phyloP scores from a whole-genome alignment of 1,140 invertebrate genomes.

The Sogatella furcifera region DNA sequence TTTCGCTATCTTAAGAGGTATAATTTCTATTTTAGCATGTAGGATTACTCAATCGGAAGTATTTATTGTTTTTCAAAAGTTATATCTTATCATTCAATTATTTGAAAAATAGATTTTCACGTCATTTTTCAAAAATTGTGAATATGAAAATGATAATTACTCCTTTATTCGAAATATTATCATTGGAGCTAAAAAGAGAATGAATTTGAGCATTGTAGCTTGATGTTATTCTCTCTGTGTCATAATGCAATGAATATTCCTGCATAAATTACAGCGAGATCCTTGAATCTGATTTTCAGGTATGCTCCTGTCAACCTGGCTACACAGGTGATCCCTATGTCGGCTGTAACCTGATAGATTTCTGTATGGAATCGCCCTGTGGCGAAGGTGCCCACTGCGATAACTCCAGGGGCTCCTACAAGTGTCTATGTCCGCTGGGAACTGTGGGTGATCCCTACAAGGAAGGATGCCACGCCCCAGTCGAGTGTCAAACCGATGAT shows the following conservation, averaged over 20 bases:
- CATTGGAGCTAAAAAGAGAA: no score
- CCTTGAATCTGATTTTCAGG: constrained; percentile 19
- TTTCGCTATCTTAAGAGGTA: no score
- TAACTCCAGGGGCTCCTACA: constrained; percentile 69
- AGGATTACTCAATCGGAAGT: neutral
- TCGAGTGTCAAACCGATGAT: constrained; percentile 61
- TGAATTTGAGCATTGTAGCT: no score
- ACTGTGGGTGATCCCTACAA: constrained; percentile 73
- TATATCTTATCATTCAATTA: neutral
- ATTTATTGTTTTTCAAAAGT: neutral
- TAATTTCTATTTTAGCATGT: no score
- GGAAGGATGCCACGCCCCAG: constrained; percentile 61
- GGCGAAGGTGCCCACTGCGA: constrained; percentile 71
- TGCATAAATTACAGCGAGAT: neutral
- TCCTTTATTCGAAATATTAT: no score
- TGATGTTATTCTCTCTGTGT: no score
- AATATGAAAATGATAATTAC: no score
- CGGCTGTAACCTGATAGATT: constrained; percentile 64
- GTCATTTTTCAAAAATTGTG: no score
- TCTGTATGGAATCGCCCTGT: constrained; percentile 65
- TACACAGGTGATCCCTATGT: constrained; percentile 63
- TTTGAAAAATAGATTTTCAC: neutral
- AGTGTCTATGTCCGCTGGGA: constrained; percentile 63
- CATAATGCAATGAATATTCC: no score
- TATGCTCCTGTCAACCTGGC: constrained; percentile 75